Evolutionary conservation across 2,888 invertebrate species (phyloP), one percentile per base, ranked within the genome.

Genomic region (Serrognathus titanus): DNA sequence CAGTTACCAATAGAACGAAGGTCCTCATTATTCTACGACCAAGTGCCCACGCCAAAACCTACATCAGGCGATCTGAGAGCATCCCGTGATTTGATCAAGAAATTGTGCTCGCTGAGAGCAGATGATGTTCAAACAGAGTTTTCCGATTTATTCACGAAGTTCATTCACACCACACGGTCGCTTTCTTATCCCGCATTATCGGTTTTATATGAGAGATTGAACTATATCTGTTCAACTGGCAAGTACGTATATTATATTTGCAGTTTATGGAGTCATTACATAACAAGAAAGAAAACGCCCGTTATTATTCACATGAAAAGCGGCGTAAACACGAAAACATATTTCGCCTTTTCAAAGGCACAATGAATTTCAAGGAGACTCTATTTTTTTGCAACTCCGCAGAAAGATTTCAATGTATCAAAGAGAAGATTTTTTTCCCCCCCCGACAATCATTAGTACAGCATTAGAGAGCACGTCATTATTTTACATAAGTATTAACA

Each of bases 11-110:
- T 86, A 57, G 78, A 80, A 7, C 81, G 77, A 49, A 82, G 91
- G 4, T 83, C 85, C 0, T 81, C 83, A 40, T 77, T 94, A 4
- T 75, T 88, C 0, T 94, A 89, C 71, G 87, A 92, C 70, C 91
- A 92, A 69, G 79, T 82, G 2, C 83, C 85, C 6, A 81, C 85
- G 1, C 77, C 83, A 0, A 87, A 85, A 64, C 85, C 86, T 0
- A 85, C 86, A 3, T 84, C 86, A 37, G 87, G 86, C 0, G 89
- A 92, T 67, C 77, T 91, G 20, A 85, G 85, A 67, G 82, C 85
- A 0, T 85, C 90, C 0, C 81, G 88, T 59, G 86, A 88, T 66
- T 81, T 89, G 4, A 75, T 91, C 12, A 88, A 87, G 70, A 76
- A 83, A 66, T 81, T 92, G 74, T 92, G 92, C 75, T 76, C 73